Evolutionary conservation across 2,888 invertebrate genomes (phyloP).

Genomic region (Panzeria rudis): DNA sequence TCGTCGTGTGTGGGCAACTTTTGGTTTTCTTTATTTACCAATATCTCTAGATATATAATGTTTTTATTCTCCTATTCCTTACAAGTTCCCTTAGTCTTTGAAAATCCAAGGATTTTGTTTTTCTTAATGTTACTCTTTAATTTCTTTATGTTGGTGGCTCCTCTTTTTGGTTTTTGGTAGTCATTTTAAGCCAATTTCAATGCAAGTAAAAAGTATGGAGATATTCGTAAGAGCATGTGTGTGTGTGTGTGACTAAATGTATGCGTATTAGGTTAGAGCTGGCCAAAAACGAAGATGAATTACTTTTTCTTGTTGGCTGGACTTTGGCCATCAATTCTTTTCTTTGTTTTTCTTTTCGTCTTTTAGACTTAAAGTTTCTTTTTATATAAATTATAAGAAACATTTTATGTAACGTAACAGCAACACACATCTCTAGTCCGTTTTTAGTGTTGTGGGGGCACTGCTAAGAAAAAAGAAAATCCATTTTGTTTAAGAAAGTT

Average conservation of each 20-base stretch:
- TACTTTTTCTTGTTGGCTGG: constrained; percentile 72
- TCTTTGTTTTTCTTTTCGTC: constrained; percentile 1
- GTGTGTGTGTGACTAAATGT: constrained; percentile 10
- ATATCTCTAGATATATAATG: neutral
- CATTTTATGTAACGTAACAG: constrained; percentile 49
- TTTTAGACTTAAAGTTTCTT: constrained; percentile 37
- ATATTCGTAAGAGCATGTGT: neutral
- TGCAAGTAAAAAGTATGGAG: neutral
- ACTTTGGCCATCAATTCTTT: constrained; percentile 70
- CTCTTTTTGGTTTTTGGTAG: constrained; percentile 15
- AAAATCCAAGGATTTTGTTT: constrained; percentile 45
- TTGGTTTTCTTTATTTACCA: constrained; percentile 59
- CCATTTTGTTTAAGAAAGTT: constrained; percentile 54
- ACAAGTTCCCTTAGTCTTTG: constrained; percentile 6
- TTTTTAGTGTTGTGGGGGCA: neutral
- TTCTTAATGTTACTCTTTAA: constrained; percentile 38
- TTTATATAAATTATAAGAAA: constrained; percentile 53
- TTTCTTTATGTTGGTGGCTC: constrained; percentile 4
- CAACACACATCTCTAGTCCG: neutral
- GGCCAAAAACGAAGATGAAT: constrained; percentile 72
- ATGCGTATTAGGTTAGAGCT: constrained; percentile 46
- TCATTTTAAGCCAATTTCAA: constrained; percentile 52
- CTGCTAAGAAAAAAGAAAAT: constrained; percentile 39
- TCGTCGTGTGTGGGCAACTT: constrained; percentile 68
- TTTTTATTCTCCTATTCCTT: neutral